Percentiles rank a stretch among this genome's conserved stretches.
These are phyloP conservation scores for Musca vetustissima DNA, from an alignment of 1,140 invertebrate genomes.

Conservation along the genomic window DNA sequence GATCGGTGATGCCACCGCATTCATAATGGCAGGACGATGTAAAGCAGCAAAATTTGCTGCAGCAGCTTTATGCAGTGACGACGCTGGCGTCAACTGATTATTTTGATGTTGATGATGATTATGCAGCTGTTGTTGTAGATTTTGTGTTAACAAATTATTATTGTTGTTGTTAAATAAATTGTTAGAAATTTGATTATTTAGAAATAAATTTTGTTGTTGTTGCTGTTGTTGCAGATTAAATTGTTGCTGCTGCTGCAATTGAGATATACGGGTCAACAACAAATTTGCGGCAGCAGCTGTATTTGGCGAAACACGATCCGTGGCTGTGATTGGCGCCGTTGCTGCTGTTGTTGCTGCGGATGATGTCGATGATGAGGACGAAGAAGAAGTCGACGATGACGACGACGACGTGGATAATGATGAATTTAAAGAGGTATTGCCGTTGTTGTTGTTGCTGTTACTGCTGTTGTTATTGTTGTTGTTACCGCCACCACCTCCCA, in stretches of 20 bases:
- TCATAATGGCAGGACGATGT: slow-evolving; percentile 52
- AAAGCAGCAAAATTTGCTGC: slow-evolving; percentile 40
- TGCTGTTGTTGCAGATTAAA: slow-evolving; percentile 17
- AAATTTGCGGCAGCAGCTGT: slow-evolving; percentile 29
- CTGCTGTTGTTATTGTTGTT: slow-evolving; percentile 22
- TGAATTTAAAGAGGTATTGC: background rate
- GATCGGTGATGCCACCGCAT: slow-evolving; percentile 55
- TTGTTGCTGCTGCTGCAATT: slow-evolving; percentile 28
- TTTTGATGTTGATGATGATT: slow-evolving; percentile 24
- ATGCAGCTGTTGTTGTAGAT: slow-evolving; percentile 19
- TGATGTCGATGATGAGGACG: background rate
- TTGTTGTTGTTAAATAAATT: slow-evolving; percentile 18
- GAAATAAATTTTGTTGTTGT: slow-evolving; percentile 11
- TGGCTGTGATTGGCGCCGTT: slow-evolving; percentile 34
- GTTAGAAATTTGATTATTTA: background rate
- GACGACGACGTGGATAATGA: too few relatives aligned
- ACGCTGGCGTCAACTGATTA: slow-evolving; percentile 19
- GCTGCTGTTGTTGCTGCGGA: slow-evolving; percentile 35
- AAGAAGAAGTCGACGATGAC: too few relatives aligned
- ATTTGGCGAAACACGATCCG: slow-evolving; percentile 21
- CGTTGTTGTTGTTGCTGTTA: slow-evolving; percentile 16
- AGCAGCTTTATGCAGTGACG: slow-evolving; percentile 25
- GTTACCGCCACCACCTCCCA: slow-evolving; percentile 33
- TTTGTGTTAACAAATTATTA: slow-evolving; percentile 20
- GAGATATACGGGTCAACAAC: slow-evolving; percentile 1